Base-by-base conservation (phyloP, 2,113 vertebrate genomes). In the Poeciliopsis occidentalis region DNA sequence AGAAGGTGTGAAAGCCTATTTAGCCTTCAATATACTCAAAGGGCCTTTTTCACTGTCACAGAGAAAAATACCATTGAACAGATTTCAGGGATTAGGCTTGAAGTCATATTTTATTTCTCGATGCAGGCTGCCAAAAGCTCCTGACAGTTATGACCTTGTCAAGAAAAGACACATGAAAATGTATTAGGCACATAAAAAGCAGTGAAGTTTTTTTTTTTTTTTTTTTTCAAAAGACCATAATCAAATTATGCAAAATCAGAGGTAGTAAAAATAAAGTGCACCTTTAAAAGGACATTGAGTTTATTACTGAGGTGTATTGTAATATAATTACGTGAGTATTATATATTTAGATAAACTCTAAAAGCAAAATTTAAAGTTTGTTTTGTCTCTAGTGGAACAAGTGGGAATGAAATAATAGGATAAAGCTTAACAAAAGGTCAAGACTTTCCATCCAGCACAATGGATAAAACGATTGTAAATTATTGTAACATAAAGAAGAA, bases 1-100 rank as follows among this genome's bases (percentile, higher is more conserved):
- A 68, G 88, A 85, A 86, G 75, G 75, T 75, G 75, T 22, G 37
- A 75, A 78, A 88, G 64, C 65, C 39, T 69, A 71, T 78, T 51
- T 64, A 79, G 64, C 63, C 41, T 73, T 76, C 86, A 80, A 81
- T 71, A 41, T 67, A 63, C 61, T 69, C 63, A 61, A 17, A 54
- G 37, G 47, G 64, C 37, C 37, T 72, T 79, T 85, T 69, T 84
- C 72, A 82, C 32, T 1, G 10, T 78, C 62, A 60, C 26, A 4
- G n/a, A 70, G 61, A 81, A 74, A 87, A 81, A 68, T 69, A 78
- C 78, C 12, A 65, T 24, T 78, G 32, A 79, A 77, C 63, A 73
- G 77, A 81, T 78, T 86, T 79, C 44, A 75, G 64, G 69, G 67
- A 83, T 87, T 81, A 67, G 69, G 57, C 44, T 32, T 75, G 61